phyloP scores from a whole-genome alignment of 64 coral and sea anemone species.

The Orbicella faveolata region DNA sequence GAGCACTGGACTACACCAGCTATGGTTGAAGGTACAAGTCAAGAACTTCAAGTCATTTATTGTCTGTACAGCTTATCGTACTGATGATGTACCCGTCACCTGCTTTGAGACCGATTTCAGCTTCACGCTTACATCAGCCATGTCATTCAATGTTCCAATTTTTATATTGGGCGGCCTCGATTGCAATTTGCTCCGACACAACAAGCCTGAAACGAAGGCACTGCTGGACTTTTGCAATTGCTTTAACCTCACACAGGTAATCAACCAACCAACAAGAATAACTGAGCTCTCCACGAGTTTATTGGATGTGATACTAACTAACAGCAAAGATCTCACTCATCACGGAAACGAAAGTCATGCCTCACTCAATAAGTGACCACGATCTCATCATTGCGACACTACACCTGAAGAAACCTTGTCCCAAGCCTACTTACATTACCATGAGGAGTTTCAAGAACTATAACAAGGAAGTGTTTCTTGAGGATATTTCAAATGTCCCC shows the following conservation, averaged over 20 bases:
- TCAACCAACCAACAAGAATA: neutral
- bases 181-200: neutral
- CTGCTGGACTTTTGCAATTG: neutral
- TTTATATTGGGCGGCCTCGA: neutral
- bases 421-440: too few species aligned
- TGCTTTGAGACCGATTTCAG: neutral
- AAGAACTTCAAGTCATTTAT: neutral
- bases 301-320: neutral
- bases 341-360: neutral
- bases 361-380: neutral
- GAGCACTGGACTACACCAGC: too few species aligned
- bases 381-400: conserved; percentile 33
- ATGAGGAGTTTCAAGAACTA: too few species aligned
- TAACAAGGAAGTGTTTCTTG: too few species aligned
- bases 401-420: conserved; percentile 25
- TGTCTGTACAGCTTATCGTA: neutral
- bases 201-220: neutral
- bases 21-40: neutral
- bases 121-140: neutral
- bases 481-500: too few species aligned
- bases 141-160: neutral
- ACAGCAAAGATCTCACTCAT: neutral
- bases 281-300: neutral
- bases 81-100: neutral
- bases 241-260: neutral